Base-by-base conservation (phyloP, 2,888 invertebrate species). In the Sialis lutaria region DNA sequence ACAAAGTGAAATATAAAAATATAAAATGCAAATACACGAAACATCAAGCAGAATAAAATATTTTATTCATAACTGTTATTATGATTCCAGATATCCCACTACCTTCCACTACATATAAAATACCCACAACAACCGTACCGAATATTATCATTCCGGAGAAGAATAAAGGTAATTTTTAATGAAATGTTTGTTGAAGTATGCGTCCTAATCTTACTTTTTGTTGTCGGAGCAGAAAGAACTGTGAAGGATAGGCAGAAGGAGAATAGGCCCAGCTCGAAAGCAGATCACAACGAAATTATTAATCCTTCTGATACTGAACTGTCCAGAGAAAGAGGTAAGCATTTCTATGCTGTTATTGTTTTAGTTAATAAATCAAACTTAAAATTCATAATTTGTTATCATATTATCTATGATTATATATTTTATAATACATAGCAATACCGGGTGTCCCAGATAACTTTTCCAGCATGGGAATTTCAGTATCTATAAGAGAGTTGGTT, bases 291-390 rank as follows among this genome's bases (percentile, higher is more conserved):
- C 22, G 47, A 42, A 47, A 47, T 47, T 9, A 13, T 47, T 33
- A 40, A 47, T 33, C 13, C 47, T 6, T 55, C 56, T 48, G 59
- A 57, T 55, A 53, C 57, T 33, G 60, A 60, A 53, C 52, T 56
- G 43, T 56, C 60, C 45, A 61, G 58, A 53, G 62, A 60, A 54
- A 53, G 59, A 57, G 62, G 62, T 60, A 49, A 55, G 33, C 22
- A 9, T 13, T 40, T 10, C 6, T 12, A 12, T 44, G 40, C 40
- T 48, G 48, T 44, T 46, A 49, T 45, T 42, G 50, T 51, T 8
- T 7, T 10, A 7, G 6, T 22, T 2, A 22, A 22, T 22, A 22
- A 22, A 22, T 22, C 22, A 22, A 22, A 22, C 4, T 22, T 22
- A 22, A 22, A 2, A 22, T 22, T 22, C 22, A n/a, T n/a, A n/a